Conservation (phyloP, 2,113 vertebrate genomes). For the Eurystomus gularis region DNA sequence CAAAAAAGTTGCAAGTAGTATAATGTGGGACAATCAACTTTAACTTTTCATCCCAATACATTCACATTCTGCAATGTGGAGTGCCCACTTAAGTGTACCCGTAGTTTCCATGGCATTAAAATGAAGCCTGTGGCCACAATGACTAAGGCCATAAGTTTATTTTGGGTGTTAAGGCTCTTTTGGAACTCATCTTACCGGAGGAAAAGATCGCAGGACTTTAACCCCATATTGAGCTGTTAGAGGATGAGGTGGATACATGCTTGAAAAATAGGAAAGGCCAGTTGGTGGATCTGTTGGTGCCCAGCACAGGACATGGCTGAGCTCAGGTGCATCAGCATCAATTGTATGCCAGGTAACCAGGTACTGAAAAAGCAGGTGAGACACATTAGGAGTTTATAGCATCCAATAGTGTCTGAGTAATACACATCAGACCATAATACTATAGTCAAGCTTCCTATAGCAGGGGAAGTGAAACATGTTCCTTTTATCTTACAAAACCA, state of each 20-base stretch:
- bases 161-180: not conserved
- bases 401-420: not conserved
- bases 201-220: conserved; percentile 94
- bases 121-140: not conserved
- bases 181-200: conserved; percentile 78
- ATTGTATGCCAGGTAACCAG: conserved; percentile 97
- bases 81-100: not conserved
- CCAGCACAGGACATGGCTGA: conserved; percentile 95
- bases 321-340: conserved; percentile 93
- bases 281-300: conserved; percentile 93
- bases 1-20: not conserved
- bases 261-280: conserved; percentile 96
- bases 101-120: not conserved
- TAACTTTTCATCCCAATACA: not conserved
- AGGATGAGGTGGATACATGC: conserved; percentile 95
- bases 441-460: not conserved
- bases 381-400: not conserved
- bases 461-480: not conserved
- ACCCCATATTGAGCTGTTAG: conserved; percentile 96
- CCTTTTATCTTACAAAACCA: not conserved
- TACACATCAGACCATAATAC: not conserved
- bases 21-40: not conserved
- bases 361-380: conserved; percentile 78
- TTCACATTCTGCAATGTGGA: not conserved
- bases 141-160: not conserved